Evolutionary conservation across 2,113 vertebrate species (phyloP), one percentile per base, ranked within the genome.

Genomic region (Nycticebus coucang): DNA sequence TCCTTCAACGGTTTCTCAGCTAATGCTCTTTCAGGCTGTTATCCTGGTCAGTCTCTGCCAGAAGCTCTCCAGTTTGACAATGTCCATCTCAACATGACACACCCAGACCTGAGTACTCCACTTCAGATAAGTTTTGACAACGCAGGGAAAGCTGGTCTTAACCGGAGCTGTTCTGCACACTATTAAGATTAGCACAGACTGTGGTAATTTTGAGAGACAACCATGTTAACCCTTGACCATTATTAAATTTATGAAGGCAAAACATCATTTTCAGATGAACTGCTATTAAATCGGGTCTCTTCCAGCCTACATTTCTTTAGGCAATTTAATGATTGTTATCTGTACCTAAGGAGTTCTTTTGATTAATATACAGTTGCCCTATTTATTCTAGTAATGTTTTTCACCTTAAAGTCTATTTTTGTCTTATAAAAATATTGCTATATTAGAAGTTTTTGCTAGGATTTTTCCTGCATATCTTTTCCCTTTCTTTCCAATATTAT

Each of bases 341-440:
- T 89, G 37, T 74, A 91, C 26, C 53, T 80, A 28, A n/a, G 11
- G 87, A 80, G 64, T 41, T 78, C 33, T 8, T 37, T 86, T 64
- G 71, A 91, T 95, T 89, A 94, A 79, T 77, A 45, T 45, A 35
- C 68, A 91, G 26, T 79, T 10, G 4, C 59, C 33, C 72, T 84
- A 74, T 62, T 91, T 91, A 87, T 87, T 30, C 45, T 79, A 30
- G 87, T 55, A 69, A 83, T 74, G 15, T 24, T 89, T 94, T 97
- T 77, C 4, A 75, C 35, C n/a, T 62, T 69, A 91, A 60, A 55
- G 62, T 94, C 13, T 82, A 17, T 75, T 93, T 93, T 95, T 96
- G 35, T 89, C 41, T 59, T 83, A 0, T 91, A 93, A 97, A 95
- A 80, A n/a, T 69, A 87, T 69, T 86, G 22, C 26, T 75, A 5